These are phyloP conservation scores for Pristionchus arcanus DNA, from an alignment of 2,888 invertebrate genomes.

Conservation along the genomic window DNA sequence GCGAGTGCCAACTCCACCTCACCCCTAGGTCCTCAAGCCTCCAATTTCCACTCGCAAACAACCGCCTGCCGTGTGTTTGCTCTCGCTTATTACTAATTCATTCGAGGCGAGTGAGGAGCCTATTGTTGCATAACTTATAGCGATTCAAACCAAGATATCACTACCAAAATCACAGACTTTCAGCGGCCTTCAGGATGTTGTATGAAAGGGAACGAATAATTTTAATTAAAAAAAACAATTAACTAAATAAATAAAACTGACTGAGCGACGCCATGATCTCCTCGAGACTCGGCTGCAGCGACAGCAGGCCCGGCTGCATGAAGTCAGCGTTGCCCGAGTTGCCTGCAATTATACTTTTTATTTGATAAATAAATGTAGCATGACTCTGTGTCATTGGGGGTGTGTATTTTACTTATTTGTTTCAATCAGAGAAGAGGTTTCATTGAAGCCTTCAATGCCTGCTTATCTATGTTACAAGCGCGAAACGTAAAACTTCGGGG, in stretches of 20 bases:
- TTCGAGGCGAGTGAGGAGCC: background rate
- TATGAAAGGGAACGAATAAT: background rate
- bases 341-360: background rate
- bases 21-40: too few species aligned
- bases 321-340: constrained; percentile 84
- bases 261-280: constrained; percentile 74
- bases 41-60: too few species aligned
- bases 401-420: background rate
- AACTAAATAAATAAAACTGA: background rate
- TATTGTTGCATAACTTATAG: background rate
- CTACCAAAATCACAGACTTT: too few species aligned
- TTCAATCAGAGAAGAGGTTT: background rate
- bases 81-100: background rate
- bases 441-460: background rate
- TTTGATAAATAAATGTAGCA: background rate
- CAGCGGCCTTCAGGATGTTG: background rate
- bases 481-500: background rate
- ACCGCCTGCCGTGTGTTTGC: background rate
- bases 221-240: background rate
- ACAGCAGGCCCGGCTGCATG: constrained; percentile 97
- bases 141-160: too few species aligned
- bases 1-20: too few species aligned
- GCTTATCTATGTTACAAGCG: background rate
- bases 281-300: constrained; percentile 89
- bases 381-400: too few species aligned